Percentiles rank a stretch among this genome's conserved stretches.
Evolutionary conservation across 2,113 vertebrate genomes (phyloP).

Genomic region (Bungarus multicinctus): DNA sequence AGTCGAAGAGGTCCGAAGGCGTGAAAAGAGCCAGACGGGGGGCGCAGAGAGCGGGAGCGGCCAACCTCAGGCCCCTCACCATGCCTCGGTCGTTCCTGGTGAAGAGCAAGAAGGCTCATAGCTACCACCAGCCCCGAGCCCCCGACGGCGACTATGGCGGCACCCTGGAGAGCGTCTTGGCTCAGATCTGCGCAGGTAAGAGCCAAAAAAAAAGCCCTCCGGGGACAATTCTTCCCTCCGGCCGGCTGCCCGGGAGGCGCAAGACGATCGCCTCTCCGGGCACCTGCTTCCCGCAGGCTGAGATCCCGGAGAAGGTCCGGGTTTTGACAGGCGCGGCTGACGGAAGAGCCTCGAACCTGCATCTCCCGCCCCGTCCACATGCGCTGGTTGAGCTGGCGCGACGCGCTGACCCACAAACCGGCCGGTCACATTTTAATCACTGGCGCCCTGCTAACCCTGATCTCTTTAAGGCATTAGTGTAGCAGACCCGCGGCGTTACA

Average conservation of each 20-base stretch:
- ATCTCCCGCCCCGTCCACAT: background rate
- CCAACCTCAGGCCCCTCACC: conserved; percentile 16
- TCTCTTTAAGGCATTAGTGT: background rate
- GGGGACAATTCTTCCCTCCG: background rate
- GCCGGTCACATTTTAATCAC: background rate
- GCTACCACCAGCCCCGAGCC: conserved; percentile 89
- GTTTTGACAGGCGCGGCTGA: background rate
- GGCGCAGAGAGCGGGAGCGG: background rate
- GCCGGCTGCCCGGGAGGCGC: background rate
- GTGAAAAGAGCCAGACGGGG: background rate
- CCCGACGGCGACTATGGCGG: conserved; percentile 79
- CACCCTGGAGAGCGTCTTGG: conserved; percentile 73
- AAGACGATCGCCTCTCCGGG: background rate
- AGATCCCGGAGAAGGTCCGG: background rate
- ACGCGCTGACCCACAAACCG: background rate
- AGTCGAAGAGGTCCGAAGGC: background rate
- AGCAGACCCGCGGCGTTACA: background rate
- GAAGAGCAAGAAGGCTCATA: conserved; percentile 97
- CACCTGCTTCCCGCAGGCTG: background rate
- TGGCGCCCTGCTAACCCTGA: background rate
- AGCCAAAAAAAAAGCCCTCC: background rate
- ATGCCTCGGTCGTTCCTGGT: conserved; percentile 98
- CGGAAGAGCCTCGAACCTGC: background rate
- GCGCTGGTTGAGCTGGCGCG: background rate
- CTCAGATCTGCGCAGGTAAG: conserved; percentile 84